Evolutionary conservation across 2,113 vertebrate species (phyloP).

Genomic region (Pelmatolapia mariae): DNA sequence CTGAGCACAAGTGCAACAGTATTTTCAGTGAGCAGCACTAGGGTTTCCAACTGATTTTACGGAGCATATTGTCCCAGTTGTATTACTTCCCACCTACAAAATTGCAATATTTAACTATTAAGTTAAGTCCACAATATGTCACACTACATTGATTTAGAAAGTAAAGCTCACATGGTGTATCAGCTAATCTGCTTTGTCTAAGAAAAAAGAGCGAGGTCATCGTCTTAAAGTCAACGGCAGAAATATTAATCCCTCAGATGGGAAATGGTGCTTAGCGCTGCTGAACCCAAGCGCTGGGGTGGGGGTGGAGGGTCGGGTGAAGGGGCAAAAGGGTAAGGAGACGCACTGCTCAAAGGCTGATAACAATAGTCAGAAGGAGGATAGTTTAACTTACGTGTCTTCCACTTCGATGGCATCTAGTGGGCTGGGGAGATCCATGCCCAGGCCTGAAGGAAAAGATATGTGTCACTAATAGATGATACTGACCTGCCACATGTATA

Average conservation of each 20-base stretch:
- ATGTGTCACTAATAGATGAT: neutral
- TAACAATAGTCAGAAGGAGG: slow-evolving; percentile 9
- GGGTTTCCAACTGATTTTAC: neutral
- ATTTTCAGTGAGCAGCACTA: neutral
- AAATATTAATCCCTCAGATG: slow-evolving; percentile 31
- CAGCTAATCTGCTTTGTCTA: slow-evolving; percentile 21
- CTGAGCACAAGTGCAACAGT: neutral
- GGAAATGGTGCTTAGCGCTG: slow-evolving; percentile 6
- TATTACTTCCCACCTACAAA: neutral
- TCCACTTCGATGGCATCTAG: slow-evolving; percentile 71
- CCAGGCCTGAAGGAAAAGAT: slow-evolving; percentile 71
- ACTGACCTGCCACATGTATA: neutral
- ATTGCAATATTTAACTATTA: neutral
- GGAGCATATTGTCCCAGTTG: neutral
- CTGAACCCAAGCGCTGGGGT: neutral
- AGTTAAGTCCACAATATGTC: neutral
- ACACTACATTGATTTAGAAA: neutral
- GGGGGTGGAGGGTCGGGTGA: neutral
- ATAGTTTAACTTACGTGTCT: slow-evolving; percentile 73
- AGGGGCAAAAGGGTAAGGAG: neutral
- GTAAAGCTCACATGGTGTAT: neutral
- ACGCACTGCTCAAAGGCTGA: neutral
- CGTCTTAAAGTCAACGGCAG: slow-evolving; percentile 13
- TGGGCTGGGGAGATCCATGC: slow-evolving; percentile 78
- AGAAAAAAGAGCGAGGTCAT: neutral